Evolutionary conservation across 2,888 invertebrate species (phyloP).

Genomic region (Volucella inanis): DNA sequence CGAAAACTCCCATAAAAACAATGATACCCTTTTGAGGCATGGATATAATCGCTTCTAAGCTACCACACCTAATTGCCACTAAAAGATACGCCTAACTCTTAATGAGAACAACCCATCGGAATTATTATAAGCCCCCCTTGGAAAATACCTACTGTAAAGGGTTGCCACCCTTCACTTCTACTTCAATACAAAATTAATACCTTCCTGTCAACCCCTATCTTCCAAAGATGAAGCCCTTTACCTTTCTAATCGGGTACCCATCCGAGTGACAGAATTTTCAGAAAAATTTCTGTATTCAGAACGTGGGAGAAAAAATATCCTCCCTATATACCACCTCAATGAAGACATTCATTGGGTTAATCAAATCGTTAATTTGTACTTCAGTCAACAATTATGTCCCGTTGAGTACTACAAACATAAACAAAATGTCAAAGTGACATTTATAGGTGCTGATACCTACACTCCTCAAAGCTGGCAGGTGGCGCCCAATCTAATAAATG

Average conservation of each 20-base stretch:
- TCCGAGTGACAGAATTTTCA: not conserved
- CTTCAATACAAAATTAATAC: not conserved
- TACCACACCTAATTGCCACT: constrained; percentile 52
- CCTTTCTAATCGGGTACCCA: not conserved
- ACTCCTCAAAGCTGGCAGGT: constrained; percentile 45
- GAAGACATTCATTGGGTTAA: constrained; percentile 60
- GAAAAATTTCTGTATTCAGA: not conserved
- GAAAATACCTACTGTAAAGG: constrained; percentile 14
- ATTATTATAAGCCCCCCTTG: constrained; percentile 13
- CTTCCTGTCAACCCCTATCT: not conserved
- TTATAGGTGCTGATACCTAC: not conserved
- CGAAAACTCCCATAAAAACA: constrained; percentile 13
- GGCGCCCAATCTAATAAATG: constrained; percentile 38
- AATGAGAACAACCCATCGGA: constrained; percentile 43
- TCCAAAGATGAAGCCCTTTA: not conserved
- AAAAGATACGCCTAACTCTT: constrained; percentile 31
- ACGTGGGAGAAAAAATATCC: constrained; percentile 3
- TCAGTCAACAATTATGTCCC: constrained; percentile 17
- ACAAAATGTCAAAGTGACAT: constrained; percentile 30
- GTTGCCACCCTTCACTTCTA: constrained; percentile 5
- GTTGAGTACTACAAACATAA: constrained; percentile 22
- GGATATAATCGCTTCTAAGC: constrained; percentile 38
- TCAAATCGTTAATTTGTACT: constrained; percentile 57
- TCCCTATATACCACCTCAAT: not conserved
- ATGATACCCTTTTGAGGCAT: not conserved